Evolutionary conservation across 2,797 vertebrate genomes (phyloP).

Genomic region (Amniataba percoides): DNA sequence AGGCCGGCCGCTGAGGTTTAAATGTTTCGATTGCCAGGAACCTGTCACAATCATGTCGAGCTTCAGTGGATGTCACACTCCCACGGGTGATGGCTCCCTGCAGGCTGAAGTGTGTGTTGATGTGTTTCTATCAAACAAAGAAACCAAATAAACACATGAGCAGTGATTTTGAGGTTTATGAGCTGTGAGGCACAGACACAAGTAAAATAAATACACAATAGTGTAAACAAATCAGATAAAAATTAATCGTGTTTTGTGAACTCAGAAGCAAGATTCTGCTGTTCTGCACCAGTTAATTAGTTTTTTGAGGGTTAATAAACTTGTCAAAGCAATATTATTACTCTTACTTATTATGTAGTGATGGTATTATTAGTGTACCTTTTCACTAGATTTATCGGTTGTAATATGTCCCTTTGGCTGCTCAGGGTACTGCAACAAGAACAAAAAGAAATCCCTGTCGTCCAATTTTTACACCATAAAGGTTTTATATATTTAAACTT

Average conservation of each 20-base stretch:
- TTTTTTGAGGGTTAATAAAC: no score
- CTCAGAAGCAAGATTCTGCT: neutral
- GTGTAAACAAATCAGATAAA: neutral
- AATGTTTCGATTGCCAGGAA: slow-evolving; percentile 18
- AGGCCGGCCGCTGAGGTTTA: neutral
- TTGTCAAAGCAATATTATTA: neutral
- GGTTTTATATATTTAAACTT: no score
- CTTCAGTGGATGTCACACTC: slow-evolving; percentile 35
- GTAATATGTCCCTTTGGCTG: neutral
- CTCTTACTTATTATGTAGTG: neutral
- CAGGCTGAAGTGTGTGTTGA: slow-evolving; percentile 8
- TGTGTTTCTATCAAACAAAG: slow-evolving; percentile 11
- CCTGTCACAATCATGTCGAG: slow-evolving; percentile 43
- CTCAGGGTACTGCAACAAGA: no score
- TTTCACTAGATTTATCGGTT: neutral
- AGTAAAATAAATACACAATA: neutral
- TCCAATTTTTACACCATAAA: no score
- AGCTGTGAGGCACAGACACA: neutral
- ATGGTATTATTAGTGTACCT: neutral
- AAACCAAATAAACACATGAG: slow-evolving; percentile 4
- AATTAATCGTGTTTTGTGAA: no score
- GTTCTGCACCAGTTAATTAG: no score
- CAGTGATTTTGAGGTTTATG: neutral
- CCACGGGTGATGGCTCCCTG: slow-evolving; percentile 22
- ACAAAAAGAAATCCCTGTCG: no score